These are phyloP conservation scores for Oreotragus oreotragus DNA, from an alignment of 2,113 vertebrate genomes.

Conservation along the genomic window DNA sequence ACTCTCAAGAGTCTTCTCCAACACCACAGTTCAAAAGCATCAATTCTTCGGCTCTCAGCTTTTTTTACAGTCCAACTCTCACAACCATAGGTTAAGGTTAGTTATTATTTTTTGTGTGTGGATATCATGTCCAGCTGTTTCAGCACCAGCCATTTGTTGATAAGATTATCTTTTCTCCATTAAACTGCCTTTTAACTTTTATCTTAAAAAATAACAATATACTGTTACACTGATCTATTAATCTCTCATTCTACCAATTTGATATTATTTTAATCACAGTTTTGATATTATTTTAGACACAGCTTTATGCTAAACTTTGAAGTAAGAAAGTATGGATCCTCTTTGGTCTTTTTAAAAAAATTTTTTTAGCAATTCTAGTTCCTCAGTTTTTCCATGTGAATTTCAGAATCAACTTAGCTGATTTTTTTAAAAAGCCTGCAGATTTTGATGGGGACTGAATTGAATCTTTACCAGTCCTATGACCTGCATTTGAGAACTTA, in stretches of 20 bases:
- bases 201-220: not conserved
- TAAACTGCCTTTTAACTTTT: not conserved
- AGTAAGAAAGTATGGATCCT: not conserved
- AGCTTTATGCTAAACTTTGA: not conserved
- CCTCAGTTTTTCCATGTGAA: not conserved
- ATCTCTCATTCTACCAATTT: not conserved
- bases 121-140: not conserved
- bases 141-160: not conserved
- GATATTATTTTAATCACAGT: not conserved
- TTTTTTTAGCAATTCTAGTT: conserved; percentile 10
- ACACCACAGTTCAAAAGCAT: too few relatives aligned
- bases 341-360: not conserved
- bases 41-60: too few relatives aligned
- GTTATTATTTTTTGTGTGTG: not conserved
- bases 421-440: not conserved
- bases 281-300: not conserved
- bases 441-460: not conserved
- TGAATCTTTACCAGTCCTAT: not conserved
- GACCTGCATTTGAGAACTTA: not conserved
- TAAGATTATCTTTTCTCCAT: not conserved
- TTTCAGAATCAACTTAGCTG: not conserved
- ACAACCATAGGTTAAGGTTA: not conserved
- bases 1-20: too few relatives aligned
- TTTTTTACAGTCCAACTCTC: too few relatives aligned
- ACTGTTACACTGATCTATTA: not conserved